Conservation (phyloP, 2,888 invertebrate species). For the Neocrepidodera transversa region DNA sequence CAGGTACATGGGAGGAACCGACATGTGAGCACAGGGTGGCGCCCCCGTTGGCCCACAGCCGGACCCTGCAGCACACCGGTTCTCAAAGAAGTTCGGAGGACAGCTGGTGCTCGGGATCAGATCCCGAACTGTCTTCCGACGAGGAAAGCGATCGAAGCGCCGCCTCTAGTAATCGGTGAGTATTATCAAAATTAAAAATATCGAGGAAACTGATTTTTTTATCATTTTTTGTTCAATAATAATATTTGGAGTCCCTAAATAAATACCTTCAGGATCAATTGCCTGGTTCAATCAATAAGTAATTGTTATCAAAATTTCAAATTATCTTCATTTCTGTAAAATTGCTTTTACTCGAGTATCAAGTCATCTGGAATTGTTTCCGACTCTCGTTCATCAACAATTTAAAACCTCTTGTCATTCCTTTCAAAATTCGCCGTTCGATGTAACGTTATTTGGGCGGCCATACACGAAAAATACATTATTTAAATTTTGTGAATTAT, state of each 20-base stretch:
- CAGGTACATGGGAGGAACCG: conserved; percentile 81
- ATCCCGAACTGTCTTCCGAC: conserved; percentile 69
- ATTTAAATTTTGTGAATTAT: too few relatives aligned
- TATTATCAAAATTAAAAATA: too few relatives aligned
- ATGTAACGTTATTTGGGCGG: background rate
- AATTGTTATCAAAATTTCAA: background rate
- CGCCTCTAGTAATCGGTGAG: conserved; percentile 62
- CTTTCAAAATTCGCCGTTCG: too few relatives aligned
- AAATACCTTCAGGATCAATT: too few relatives aligned
- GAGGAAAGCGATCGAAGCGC: conserved; percentile 68
- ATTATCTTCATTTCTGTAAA: background rate
- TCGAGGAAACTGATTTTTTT: too few relatives aligned
- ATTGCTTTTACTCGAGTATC: background rate
- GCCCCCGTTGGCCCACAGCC: conserved; percentile 63
- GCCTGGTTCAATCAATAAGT: too few relatives aligned
- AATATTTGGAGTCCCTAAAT: too few relatives aligned
- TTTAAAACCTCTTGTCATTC: too few relatives aligned
- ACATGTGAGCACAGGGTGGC: conserved; percentile 63
- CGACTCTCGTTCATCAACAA: background rate
- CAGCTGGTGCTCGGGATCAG: conserved; percentile 72
- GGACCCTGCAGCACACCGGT: conserved; percentile 57
- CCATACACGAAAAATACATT: conserved; percentile 5
- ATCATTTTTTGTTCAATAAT: too few relatives aligned
- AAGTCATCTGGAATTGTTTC: background rate
- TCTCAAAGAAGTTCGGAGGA: conserved; percentile 66